Conservation (phyloP, 2,888 invertebrate genomes). For the Hartigia nigra region DNA sequence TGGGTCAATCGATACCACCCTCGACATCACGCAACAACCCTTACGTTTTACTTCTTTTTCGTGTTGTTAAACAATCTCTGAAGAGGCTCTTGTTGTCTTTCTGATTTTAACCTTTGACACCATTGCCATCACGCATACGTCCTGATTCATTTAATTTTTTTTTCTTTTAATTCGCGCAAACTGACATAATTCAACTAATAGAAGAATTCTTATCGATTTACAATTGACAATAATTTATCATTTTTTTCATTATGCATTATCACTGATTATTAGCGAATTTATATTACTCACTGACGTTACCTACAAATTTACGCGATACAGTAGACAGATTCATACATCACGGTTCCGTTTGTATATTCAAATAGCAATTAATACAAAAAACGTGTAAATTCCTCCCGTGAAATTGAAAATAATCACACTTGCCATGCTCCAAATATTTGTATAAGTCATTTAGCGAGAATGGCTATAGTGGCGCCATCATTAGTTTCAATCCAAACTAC, state of each 20-base stretch:
- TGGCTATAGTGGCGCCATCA: neutral
- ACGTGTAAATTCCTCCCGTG: neutral
- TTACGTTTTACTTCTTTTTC: neutral
- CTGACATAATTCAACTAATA: neutral
- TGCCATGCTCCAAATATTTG: neutral
- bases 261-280: neutral
- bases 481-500: neutral
- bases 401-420: neutral
- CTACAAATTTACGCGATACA: neutral
- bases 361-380: neutral
- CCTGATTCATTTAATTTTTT: neutral
- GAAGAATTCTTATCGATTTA: neutral
- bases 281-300: neutral
- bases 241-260: neutral
- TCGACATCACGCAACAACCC: slow-evolving; percentile 1
- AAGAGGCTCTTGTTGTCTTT: neutral
- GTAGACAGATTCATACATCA: neutral
- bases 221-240: neutral
- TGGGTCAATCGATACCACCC: slow-evolving; percentile 33
- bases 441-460: neutral
- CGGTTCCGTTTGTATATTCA: neutral
- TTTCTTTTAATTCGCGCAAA: neutral
- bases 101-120: neutral
- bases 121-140: neutral
- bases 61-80: neutral